Percentiles rank a stretch among this genome's conserved stretches.
Conservation (phyloP, 2,113 vertebrate genomes). For the Alosa alosa region DNA sequence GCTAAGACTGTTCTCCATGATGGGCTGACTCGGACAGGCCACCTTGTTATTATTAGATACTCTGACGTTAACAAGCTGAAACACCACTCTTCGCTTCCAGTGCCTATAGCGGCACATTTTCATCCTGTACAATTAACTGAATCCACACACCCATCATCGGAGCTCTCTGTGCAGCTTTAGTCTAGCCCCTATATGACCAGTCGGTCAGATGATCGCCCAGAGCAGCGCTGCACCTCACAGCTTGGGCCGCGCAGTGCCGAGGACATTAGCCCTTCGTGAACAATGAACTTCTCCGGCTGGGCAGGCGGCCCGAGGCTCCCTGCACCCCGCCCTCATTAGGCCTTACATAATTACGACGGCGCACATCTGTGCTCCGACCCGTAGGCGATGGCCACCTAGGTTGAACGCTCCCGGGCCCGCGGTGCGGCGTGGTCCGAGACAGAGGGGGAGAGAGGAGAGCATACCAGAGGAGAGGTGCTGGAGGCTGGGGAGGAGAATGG, state of each 20-base stretch:
- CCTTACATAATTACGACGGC: constrained; percentile 26
- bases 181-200: neutral
- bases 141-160: neutral
- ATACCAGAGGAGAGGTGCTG: constrained; percentile 5
- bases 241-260: neutral
- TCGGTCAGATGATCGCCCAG: neutral
- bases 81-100: neutral
- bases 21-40: neutral
- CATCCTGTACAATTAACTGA: neutral
- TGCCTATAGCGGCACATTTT: neutral
- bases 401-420: constrained; percentile 30
- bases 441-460: neutral
- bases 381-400: constrained; percentile 26
- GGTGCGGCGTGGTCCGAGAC: too few relatives aligned
- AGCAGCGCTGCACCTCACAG: neutral
- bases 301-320: constrained; percentile 25
- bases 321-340: constrained; percentile 7
- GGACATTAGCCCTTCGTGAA: constrained; percentile 32
- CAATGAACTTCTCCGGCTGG: constrained; percentile 21
- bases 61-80: neutral
- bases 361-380: constrained; percentile 30
- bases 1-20: neutral
- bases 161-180: neutral
- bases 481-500: neutral
- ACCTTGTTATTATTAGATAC: neutral